Percentiles rank a stretch among this genome's conserved stretches.
Evolutionary conservation across 2,888 invertebrate species (phyloP).

Genomic region (Cephus pygmeus): DNA sequence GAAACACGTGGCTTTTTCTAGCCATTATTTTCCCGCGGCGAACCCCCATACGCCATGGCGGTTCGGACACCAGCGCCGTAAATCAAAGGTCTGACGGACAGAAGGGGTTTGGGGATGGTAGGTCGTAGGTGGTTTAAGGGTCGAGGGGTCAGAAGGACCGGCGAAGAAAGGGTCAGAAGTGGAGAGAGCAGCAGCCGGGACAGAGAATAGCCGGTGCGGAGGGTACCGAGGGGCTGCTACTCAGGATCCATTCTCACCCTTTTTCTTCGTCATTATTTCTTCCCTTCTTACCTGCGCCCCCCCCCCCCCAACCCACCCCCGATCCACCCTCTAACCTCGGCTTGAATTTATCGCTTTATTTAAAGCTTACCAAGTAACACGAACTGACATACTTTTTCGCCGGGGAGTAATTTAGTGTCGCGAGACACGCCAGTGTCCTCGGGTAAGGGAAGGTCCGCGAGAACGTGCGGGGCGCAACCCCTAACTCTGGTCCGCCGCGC

Average conservation of each 20-base stretch:
- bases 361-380: conserved; percentile 37
- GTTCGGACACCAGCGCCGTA: background rate
- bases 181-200: conserved; percentile 21
- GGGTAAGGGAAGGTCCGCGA: no score
- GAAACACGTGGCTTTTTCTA: conserved; percentile 20
- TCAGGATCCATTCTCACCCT: background rate
- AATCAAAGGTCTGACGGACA: conserved; percentile 6
- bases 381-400: conserved; percentile 31
- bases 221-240: conserved; percentile 2
- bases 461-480: no score
- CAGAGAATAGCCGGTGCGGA: conserved; percentile 20
- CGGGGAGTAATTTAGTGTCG: conserved; percentile 40
- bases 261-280: conserved; percentile 12
- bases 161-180: conserved; percentile 9
- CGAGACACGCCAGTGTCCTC: conserved; percentile 30
- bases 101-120: conserved; percentile 11
- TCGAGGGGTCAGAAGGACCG: conserved; percentile 9
- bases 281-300: background rate
- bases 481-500: background rate
- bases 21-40: conserved; percentile 17
- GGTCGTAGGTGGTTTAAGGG: conserved; percentile 6
- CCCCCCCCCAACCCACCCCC: no score
- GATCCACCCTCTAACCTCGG: background rate
- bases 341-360: conserved; percentile 53
- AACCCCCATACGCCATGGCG: background rate